A percentile compares a stretch with the other conserved stretches of the same genome.
These are phyloP conservation scores for Drosophila eohydei DNA, from an alignment of 2,888 invertebrate species.

Conservation along the genomic window DNA sequence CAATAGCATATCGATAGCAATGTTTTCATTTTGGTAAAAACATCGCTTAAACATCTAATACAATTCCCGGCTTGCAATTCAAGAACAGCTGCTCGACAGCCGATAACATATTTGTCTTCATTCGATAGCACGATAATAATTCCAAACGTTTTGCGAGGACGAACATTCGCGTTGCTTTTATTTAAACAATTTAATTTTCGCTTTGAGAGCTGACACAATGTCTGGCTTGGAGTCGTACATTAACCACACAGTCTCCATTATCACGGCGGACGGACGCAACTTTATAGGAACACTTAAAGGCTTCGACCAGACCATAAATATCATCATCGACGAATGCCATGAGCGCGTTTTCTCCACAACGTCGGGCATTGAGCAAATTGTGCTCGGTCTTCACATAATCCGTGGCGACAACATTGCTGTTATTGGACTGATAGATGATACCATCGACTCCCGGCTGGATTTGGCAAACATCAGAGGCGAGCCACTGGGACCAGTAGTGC, in stretches of 20 bases:
- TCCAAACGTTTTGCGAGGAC: constrained; percentile 17
- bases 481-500: constrained; percentile 92
- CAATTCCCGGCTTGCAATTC: not conserved
- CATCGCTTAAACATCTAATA: not conserved
- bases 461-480: constrained; percentile 93
- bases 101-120: not conserved
- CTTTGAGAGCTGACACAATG: constrained; percentile 39
- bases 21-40: not conserved
- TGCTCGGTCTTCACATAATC: constrained; percentile 98
- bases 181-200: constrained; percentile 1
- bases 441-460: constrained; percentile 92
- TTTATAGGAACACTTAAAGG: constrained; percentile 99
- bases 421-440: constrained; percentile 93
- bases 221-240: constrained; percentile 93
- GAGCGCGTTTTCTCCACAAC: constrained; percentile 98
- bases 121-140: not conserved
- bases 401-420: constrained; percentile 99
- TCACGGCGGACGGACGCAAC: constrained; percentile 97
- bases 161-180: constrained; percentile 16
- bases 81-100: constrained; percentile 6
- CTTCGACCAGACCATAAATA: constrained; percentile 99
- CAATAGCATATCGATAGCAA: not conserved
- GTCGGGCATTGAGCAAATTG: constrained; percentile 97
- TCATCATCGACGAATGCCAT: constrained; percentile 98
- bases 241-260: constrained; percentile 96